Percentiles rank a stretch among this genome's conserved stretches.
Evolutionary conservation across 2,888 invertebrate species (phyloP).

Genomic region (Hoplodrina blanda): DNA sequence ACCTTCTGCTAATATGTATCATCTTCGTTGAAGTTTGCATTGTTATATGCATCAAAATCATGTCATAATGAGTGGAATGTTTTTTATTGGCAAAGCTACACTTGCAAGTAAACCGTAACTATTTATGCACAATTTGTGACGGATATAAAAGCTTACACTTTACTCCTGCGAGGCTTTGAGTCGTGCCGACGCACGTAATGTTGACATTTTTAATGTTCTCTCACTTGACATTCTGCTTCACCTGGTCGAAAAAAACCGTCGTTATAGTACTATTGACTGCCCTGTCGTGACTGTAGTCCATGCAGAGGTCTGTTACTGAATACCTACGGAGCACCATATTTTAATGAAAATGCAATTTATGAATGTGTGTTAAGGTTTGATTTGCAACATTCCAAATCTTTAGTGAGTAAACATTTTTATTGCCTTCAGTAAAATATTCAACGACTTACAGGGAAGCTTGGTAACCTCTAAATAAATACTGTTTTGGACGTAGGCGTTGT

Average conservation of each 20-base stretch:
- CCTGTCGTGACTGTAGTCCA: conserved; percentile 1
- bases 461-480: conserved; percentile 9
- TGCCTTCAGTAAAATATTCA: background rate
- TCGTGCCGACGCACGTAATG: conserved; percentile 45
- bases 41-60: background rate
- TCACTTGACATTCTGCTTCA: conserved; percentile 25
- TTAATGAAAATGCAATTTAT: background rate
- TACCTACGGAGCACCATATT: background rate
- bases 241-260: conserved; percentile 33
- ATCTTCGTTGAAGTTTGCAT: background rate
- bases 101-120: conserved; percentile 35
- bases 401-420: background rate
- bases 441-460: background rate
- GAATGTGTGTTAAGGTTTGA: background rate
- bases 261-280: conserved; percentile 6
- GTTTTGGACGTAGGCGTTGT: conserved; percentile 7
- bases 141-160: conserved; percentile 44
- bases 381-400: background rate
- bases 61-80: conserved; percentile 6
- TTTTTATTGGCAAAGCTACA: conserved; percentile 26
- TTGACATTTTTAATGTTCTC: conserved; percentile 45
- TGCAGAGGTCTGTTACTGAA: conserved; percentile 1
- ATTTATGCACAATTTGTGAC: conserved; percentile 55
- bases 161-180: conserved; percentile 55
- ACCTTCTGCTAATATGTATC: background rate